Conservation (phyloP, 2,113 vertebrate genomes). For the Saimiri boliviensis region DNA sequence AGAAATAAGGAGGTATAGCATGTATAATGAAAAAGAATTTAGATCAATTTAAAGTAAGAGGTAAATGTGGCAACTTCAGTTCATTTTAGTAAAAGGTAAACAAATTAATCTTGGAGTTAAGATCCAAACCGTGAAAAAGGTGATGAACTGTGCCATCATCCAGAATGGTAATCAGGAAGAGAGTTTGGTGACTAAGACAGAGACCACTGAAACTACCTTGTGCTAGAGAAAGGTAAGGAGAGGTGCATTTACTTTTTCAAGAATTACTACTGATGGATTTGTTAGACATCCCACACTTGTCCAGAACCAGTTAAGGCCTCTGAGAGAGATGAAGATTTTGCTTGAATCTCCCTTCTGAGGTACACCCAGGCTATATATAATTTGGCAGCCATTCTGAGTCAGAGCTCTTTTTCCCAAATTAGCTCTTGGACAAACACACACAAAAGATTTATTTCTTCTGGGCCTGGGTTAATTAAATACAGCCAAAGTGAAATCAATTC, state of each 20-base stretch:
- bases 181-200: not conserved
- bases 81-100: conserved; percentile 13
- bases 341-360: not conserved
- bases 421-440: conserved; percentile 37
- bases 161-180: not conserved
- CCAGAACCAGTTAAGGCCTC: not conserved
- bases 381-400: not conserved
- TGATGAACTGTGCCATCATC: not conserved
- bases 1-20: not conserved
- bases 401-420: conserved; percentile 4
- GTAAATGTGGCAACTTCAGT: not conserved
- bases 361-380: not conserved
- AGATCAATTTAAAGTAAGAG: conserved; percentile 29
- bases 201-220: not conserved
- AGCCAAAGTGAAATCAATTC: conserved; percentile 49
- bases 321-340: not conserved
- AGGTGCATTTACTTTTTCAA: not conserved
- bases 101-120: conserved; percentile 43
- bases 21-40: not conserved
- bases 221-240: not conserved
- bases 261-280: not conserved
- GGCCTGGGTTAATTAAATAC: conserved; percentile 52
- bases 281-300: not conserved
- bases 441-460: conserved; percentile 56
- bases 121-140: not conserved